Base-by-base conservation (phyloP, 2,113 vertebrate species). In the Otis tarda region DNA sequence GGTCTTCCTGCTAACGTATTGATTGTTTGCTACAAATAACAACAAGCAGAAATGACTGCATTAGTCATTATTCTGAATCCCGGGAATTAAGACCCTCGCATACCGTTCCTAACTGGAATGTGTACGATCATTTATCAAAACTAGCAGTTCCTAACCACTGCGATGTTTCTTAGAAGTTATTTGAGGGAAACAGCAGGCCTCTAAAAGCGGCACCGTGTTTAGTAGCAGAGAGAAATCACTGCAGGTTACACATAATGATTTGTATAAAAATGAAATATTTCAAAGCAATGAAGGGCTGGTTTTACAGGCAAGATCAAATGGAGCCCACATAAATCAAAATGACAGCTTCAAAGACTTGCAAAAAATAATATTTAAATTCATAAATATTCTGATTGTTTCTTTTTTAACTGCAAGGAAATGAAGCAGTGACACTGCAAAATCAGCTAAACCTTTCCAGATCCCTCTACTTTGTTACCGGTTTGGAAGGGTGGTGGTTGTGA, bases 241-340 rank as follows among this genome's bases (percentile, higher is more conserved):
- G 23, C 28, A 77, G 59, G 59, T 89, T 70, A 87, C 93, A 91
- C 52, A 6, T 43, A 76, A 76, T 7, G 22, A 65, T 63, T 89
- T 35, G 69, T 85, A 43, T 14, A 20, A 83, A 94, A 94, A 47
- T 30, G 43, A 79, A 89, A 30, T 41, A 43, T 74, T 94, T 83
- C 35, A 81, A 74, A 87, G 76, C 70, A 87, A 35, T 6, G 37
- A 65, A 61, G 83, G 88, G 83, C 22, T 92, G 74, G 80, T 71
- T 95, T 96, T 83, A 95, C 82, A 88, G 4, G 27, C 43, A 65
- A 85, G 63, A 96, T 90, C 95, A 95, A 93, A 92, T 50, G 37
- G 65, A 87, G 86, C 77, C 85, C 53, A 24, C 37, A 85, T 76
- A 81, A 94, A 95, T 90, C 89, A 94, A 89, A 94, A 73, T 6